These are phyloP conservation scores for Rotaria sp. DNA, from an alignment of 2,888 invertebrate species.

Conservation along the genomic window DNA sequence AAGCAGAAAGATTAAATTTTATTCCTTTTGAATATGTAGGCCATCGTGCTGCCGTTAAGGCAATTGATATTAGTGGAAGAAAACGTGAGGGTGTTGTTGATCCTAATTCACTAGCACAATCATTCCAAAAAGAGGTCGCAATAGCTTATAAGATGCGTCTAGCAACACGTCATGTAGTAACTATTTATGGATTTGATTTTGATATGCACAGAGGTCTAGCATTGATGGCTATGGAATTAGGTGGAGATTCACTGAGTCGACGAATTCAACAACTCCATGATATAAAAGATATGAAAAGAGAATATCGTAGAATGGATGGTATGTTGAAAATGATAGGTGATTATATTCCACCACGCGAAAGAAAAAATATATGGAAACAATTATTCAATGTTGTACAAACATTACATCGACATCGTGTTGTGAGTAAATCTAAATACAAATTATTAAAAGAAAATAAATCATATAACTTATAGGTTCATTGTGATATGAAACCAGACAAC, in stretches of 20 bases:
- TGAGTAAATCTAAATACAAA: neutral
- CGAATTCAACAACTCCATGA: neutral
- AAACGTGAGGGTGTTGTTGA: neutral
- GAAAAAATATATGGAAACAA: neutral
- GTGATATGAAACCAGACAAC: constrained; percentile 4
- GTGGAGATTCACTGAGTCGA: neutral
- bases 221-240: neutral
- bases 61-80: neutral
- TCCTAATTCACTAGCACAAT: neutral
- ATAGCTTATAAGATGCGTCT: neutral
- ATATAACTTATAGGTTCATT: neutral
- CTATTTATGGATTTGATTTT: neutral
- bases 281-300: neutral
- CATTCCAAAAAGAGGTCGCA: neutral
- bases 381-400: neutral
- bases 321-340: neutral
- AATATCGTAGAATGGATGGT: too few species aligned
- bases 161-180: neutral
- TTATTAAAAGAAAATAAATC: neutral
- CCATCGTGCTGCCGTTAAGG: neutral
- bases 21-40: neutral
- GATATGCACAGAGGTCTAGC: neutral
- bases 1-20: too few species aligned
- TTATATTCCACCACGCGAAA: neutral
- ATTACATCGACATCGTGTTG: neutral